Evolutionary conservation across 2,797 vertebrate genomes (phyloP), one percentile per base, ranked within the genome.

Genomic region (Erethizon dorsatum): DNA sequence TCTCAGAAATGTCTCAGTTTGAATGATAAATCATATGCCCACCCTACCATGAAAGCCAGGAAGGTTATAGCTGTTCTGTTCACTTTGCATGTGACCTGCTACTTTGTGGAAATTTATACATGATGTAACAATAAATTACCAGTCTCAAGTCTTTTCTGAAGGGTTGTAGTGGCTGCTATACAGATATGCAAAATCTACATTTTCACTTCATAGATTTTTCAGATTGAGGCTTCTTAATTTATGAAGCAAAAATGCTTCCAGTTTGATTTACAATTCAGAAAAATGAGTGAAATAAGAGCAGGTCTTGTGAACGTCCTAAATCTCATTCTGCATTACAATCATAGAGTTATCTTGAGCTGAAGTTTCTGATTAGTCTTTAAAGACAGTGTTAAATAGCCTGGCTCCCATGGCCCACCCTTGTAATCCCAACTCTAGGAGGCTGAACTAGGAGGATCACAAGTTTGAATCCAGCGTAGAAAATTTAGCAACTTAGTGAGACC

Each of bases 1-100:
- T 89, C 61, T 95, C 77, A 86, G 73, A 96, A 96, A 57, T 41
- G 61, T 80, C 9, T 95, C 52, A 67, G 4, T 69, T 88, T 96
- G 80, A 45, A 17, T 78, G 57, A 45, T 65, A 77, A 89, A 15
- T 88, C 67, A n/a, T 52, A 14, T 37, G 22, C 17, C 52, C 22
- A 77, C 5, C 45, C 5, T 71, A 6, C 26, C 47, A 4, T 79
- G 69, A 93, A 95, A 94, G 1, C n/a, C 13, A 92, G 67, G 31
- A 61, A 75, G 14, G 22, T 69, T 77, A 54, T 37, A 77, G 14
- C 9, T 75, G 7, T 26, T 26, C 20, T 67, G 7, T 80, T 95
- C 57, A 20, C 37, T 63, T 89, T 65, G 12, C 5, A 15, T 69
- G 18, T 89, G 59, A 69, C 22, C 6, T 91, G 24, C 33, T 82